These are phyloP conservation scores for Octodonta nipae DNA, from an alignment of 2,888 invertebrate genomes.

Conservation along the genomic window DNA sequence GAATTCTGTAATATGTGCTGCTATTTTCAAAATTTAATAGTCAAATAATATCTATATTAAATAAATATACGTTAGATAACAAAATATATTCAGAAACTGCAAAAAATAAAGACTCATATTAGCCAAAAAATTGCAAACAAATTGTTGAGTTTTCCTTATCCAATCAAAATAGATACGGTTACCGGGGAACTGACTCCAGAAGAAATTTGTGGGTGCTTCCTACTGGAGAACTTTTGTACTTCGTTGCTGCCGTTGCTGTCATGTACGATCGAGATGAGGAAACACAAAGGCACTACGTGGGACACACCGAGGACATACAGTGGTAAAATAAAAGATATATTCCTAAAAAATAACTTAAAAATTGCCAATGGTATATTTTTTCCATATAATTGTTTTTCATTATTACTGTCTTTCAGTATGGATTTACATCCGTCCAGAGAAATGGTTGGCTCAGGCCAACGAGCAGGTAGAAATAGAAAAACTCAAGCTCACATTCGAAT, in stretches of 20 bases:
- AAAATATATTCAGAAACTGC: no score
- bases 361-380: no score
- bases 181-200: conserved; percentile 79
- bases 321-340: conserved; percentile 47
- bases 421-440: conserved; percentile 78
- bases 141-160: conserved; percentile 33
- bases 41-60: no score
- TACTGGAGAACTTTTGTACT: conserved; percentile 84
- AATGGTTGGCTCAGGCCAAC: conserved; percentile 80
- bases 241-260: conserved; percentile 83
- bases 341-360: neutral
- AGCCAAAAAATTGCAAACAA: no score
- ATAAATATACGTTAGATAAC: no score
- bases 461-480: conserved; percentile 68
- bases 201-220: conserved; percentile 85
- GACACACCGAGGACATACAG: conserved; percentile 87
- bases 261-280: conserved; percentile 78
- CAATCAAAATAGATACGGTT: conserved; percentile 60
- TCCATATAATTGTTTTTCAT: no score
- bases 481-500: conserved; percentile 82
- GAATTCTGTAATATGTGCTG: no score
- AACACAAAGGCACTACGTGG: conserved; percentile 76
- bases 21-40: no score
- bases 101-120: no score
- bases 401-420: conserved; percentile 45